These are phyloP conservation scores for Drosophila merina DNA, from an alignment of 2,888 invertebrate genomes.

Conservation along the genomic window DNA sequence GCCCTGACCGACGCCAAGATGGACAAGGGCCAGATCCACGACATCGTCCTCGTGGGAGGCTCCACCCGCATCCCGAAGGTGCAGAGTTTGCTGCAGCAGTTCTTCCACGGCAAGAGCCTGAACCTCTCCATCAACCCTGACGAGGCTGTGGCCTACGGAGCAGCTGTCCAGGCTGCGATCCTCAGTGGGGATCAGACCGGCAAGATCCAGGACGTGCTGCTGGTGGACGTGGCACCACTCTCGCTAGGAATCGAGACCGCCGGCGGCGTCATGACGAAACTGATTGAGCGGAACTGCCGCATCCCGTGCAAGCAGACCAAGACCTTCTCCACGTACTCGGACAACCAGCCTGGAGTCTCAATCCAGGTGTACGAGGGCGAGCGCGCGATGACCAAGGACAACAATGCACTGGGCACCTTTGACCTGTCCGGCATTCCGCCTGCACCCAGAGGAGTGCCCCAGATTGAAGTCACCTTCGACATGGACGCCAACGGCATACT, in stretches of 20 bases:
- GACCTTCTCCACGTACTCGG: conserved; percentile 91
- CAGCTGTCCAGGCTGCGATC: conserved; percentile 90
- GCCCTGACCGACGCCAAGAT: conserved; percentile 91
- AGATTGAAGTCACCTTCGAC: conserved; percentile 92
- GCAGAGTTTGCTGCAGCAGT: conserved; percentile 89
- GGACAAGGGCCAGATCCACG: conserved; percentile 90
- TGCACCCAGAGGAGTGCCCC: conserved; percentile 93
- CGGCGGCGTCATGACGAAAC: conserved; percentile 91
- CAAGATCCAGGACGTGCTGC: conserved; percentile 89
- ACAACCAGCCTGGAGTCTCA: conserved; percentile 91
- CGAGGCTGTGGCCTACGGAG: conserved; percentile 92
- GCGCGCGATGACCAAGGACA: conserved; percentile 95
- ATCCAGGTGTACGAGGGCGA: conserved; percentile 91
- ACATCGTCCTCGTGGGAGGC: conserved; percentile 92
- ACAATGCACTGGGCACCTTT: conserved; percentile 97
- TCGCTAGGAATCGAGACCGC: conserved; percentile 91
- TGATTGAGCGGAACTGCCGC: conserved; percentile 89
- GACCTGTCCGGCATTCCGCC: conserved; percentile 96
- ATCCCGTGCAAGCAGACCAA: conserved; percentile 90
- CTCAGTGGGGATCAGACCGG: conserved; percentile 88
- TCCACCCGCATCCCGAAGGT: conserved; percentile 92
- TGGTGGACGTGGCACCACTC: conserved; percentile 88
- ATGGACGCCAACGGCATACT: conserved; percentile 97
- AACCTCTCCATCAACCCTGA: conserved; percentile 91
- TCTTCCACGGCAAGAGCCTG: conserved; percentile 89